Base-by-base conservation (phyloP, 2,113 vertebrate genomes). In the Aythya baeri region DNA sequence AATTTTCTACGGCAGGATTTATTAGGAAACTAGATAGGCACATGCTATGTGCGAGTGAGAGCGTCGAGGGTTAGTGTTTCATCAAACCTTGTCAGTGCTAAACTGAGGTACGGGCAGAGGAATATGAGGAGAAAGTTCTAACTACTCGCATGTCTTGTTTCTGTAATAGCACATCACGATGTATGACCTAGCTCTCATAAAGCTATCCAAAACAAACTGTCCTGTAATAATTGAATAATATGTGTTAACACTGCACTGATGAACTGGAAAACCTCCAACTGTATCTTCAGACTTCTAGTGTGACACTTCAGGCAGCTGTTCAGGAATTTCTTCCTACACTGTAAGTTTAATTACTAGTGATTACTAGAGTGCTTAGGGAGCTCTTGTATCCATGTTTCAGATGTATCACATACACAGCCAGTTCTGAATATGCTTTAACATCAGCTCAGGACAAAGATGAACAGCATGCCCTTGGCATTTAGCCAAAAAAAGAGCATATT, bases 201-300 rank as follows among this genome's bases (percentile, higher is more conserved):
- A 91, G 58, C 55, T 77, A 44, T 63, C 9, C 27, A 46, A 22
- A 94, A 26, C 29, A 66, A 46, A 83, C 13, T 91, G 76, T 68
- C 80, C 38, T 93, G 77, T 95, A 81, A 38, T 59, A 91, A 52
- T 58, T 63, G 70, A 86, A 22, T 52, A 67, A 63, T 68, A 76
- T 71, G 73, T 62, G 38, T 52, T 65, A 52, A 6, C 14, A 34
- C 81, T 94, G 67, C 27, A 31, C n/a, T 79, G 23, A n/a, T 86
- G 76, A 94, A 61, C 52, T 86, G 2, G 29, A 78, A 72, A 82
- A 70, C 80, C 38, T 88, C 36, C 73, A 90, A 2, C 70, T 88
- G 38, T 81, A 32, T 82, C 83, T 91, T 91, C 49, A 92, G 86
- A 71, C 57, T 92, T 91, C 66, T 92, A 65, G n/a, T 88, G 72